Percentiles rank a stretch among this genome's conserved stretches.
phyloP scores from a whole-genome alignment of 2,113 vertebrate genomes.

The Scomber scombrus region DNA sequence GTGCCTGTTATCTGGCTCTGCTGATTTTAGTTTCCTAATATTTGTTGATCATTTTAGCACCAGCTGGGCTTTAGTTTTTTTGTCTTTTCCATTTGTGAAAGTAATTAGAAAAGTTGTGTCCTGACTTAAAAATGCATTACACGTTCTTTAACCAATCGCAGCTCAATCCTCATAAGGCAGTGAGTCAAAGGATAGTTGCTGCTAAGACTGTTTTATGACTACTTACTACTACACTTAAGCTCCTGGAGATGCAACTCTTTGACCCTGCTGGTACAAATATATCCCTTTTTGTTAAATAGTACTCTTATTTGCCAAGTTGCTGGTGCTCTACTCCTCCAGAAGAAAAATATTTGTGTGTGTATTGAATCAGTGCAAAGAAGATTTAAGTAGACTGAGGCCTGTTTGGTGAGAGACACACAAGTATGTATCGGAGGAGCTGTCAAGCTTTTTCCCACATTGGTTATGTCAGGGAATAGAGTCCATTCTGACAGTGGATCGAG shows the following conservation, averaged over 20 bases:
- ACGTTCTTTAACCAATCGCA: not conserved
- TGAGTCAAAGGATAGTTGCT: too few relatives aligned
- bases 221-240: not conserved
- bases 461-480: slow-evolving; percentile 18
- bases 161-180: not conserved
- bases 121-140: slow-evolving; percentile 21
- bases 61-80: not conserved
- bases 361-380: slow-evolving; percentile 29
- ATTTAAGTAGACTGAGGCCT: slow-evolving; percentile 16
- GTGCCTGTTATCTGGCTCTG: slow-evolving; percentile 20
- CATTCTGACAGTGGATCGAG: slow-evolving; percentile 31
- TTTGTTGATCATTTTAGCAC: slow-evolving; percentile 36
- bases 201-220: not conserved
- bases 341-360: not conserved
- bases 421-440: not conserved
- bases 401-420: not conserved
- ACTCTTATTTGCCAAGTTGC: not conserved
- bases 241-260: not conserved
- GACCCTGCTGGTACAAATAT: not conserved
- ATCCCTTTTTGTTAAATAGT: not conserved
- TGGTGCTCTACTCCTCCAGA: not conserved
- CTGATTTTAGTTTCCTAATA: slow-evolving; percentile 39
- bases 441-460: slow-evolving; percentile 18
- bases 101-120: slow-evolving; percentile 15
- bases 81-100: slow-evolving; percentile 19